Evolutionary conservation across 2,888 invertebrate species (phyloP).

Genomic region (Enchytraeus crypticus): DNA sequence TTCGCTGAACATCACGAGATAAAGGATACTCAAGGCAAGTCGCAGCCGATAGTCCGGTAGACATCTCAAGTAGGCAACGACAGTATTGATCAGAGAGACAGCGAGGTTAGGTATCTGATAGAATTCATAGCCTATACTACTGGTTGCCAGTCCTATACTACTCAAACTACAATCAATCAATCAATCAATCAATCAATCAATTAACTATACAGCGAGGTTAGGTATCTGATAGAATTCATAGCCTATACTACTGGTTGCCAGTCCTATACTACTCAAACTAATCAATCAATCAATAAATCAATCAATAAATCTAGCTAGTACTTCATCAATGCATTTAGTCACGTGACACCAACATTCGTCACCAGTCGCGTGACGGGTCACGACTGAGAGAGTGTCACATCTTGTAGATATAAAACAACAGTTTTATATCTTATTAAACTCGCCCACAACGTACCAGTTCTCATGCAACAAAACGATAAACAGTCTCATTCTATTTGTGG

Average conservation of each 20-base stretch:
- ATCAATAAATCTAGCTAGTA: constrained; percentile 66
- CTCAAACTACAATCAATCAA: constrained; percentile 60
- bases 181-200: constrained; percentile 63
- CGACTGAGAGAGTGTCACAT: too few relatives aligned
- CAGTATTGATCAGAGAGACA: constrained; percentile 63
- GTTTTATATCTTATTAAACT: too few relatives aligned
- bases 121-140: constrained; percentile 74
- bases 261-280: constrained; percentile 68
- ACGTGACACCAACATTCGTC: too few relatives aligned
- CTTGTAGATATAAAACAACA: too few relatives aligned
- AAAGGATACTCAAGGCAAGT: constrained; percentile 59
- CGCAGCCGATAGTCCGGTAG: constrained; percentile 79
- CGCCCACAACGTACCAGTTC: too few relatives aligned
- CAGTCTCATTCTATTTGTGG: too few relatives aligned
- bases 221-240: constrained; percentile 73
- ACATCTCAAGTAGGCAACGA: constrained; percentile 61
- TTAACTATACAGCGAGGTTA: constrained; percentile 65
- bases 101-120: constrained; percentile 70
- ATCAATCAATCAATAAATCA: constrained; percentile 55
- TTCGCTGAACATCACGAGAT: too few relatives aligned
- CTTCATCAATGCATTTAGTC: too few relatives aligned
- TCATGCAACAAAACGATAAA: too few relatives aligned
- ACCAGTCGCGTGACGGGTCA: too few relatives aligned
- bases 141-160: constrained; percentile 68
- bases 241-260: constrained; percentile 69